Evolutionary conservation across 2,113 vertebrate species (phyloP), one percentile per base, ranked within the genome.

Genomic region (Thunnus thynnus): DNA sequence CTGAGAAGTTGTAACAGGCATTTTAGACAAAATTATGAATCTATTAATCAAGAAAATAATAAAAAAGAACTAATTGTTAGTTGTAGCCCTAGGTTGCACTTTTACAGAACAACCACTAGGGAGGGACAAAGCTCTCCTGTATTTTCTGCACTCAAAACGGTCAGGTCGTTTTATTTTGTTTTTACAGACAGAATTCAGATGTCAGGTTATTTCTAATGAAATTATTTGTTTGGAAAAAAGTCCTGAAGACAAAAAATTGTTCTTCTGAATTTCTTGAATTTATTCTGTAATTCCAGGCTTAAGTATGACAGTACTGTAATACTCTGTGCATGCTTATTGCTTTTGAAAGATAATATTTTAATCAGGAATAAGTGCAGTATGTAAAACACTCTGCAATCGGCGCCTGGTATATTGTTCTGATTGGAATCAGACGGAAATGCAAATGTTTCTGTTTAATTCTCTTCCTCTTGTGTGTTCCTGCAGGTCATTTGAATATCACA

Each of bases 351-450:
- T 65, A 54, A 44, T 41, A 4, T 79, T 68, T 73, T 1, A 66
- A 70, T 84, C 78, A 66, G 70, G 14, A 77, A 30, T 68, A 71
- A 78, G 25, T 25, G 0, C 51, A 46, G 13, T 52, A 85, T 87
- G 80, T 74, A 84, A 86, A 86, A 20, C 25, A 61, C 18, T 68
- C 60, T 71, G 36, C 48, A 27, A 32, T 36, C 9, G 27, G 57
- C 27, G 50, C 55, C 61, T 44, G 68, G 20, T 12, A 13, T 63
- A 48, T 27, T 73, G 47, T 8, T 81, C 41, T 75, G 76, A 89
- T 85, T 18, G 4, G 2, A 68, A 79, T 89, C 86, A 76, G 41
- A 55, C 3, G 36, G 84, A 88, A 88, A 93, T 90, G 86, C 88
- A 92, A 91, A 92, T 87, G 32, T 41, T 72, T 58, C 11, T 36